These are phyloP conservation scores for Molossus molossus DNA, from an alignment of 2,797 vertebrate species.

Conservation along the genomic window DNA sequence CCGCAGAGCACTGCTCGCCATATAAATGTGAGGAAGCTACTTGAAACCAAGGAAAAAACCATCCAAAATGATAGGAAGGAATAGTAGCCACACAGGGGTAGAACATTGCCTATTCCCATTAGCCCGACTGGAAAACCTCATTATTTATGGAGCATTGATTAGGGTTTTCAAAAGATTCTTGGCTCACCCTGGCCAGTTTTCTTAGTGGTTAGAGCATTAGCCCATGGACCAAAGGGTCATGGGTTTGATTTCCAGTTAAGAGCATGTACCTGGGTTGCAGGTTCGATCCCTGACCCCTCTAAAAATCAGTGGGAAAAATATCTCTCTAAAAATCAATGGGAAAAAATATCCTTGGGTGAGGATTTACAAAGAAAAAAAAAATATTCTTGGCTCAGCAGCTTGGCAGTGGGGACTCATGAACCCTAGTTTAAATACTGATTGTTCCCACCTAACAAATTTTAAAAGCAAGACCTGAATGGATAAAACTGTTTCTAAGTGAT, in stretches of 20 bases:
- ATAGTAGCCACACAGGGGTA: neutral
- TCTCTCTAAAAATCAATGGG: too few relatives aligned
- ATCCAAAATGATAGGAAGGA: neutral
- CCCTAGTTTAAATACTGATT: neutral
- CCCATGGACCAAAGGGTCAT: too few relatives aligned
- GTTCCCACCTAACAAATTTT: neutral
- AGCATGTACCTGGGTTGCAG: too few relatives aligned
- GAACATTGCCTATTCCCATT: neutral
- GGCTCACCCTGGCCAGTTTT: neutral
- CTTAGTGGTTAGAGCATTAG: too few relatives aligned
- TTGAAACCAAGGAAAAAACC: conserved; percentile 2
- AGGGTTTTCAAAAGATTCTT: conserved; percentile 24
- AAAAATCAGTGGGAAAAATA: too few relatives aligned
- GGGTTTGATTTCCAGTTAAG: too few relatives aligned
- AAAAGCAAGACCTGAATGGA: conserved; percentile 23
- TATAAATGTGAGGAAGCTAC: conserved; percentile 1
- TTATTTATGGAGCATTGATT: neutral
- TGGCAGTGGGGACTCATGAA: neutral
- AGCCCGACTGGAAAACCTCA: neutral
- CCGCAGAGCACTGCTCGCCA: neutral
- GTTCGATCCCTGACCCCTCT: too few relatives aligned
- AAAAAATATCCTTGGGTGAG: too few relatives aligned
- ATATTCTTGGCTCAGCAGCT: neutral
- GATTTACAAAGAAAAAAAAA: neutral
- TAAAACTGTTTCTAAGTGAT: conserved; percentile 43